Percentiles rank a stretch among this genome's conserved stretches.
Evolutionary conservation across 2,113 vertebrate genomes (phyloP).

Genomic region (Morone saxatilis): DNA sequence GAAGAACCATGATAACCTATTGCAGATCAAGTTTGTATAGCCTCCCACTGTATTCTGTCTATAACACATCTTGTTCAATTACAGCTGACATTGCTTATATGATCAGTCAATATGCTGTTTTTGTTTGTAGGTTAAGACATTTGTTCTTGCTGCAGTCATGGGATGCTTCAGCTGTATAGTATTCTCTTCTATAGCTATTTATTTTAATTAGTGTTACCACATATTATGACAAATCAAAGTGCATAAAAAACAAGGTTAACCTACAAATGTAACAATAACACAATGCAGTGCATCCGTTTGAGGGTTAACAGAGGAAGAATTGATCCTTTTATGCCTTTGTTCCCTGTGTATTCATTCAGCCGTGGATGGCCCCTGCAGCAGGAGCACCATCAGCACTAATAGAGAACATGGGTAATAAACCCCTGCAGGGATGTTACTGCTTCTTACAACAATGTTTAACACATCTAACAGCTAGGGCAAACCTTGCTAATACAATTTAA

Average conservation of each 20-base stretch:
- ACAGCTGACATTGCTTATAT: neutral
- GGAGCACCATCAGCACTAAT: constrained; percentile 64
- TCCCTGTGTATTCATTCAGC: constrained; percentile 55
- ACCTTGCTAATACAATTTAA: constrained; percentile 50
- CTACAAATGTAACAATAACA: constrained; percentile 27
- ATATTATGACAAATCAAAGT: constrained; percentile 14
- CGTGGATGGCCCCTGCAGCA: constrained; percentile 53
- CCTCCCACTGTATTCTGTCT: neutral
- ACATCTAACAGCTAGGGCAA: constrained; percentile 52
- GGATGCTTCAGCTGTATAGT: neutral
- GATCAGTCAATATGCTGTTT: neutral
- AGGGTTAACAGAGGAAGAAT: constrained; percentile 51
- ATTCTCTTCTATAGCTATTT: neutral
- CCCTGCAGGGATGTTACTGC: constrained; percentile 61
- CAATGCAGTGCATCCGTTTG: constrained; percentile 30
- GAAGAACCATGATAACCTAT: neutral
- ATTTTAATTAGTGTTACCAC: neutral
- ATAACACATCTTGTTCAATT: no score
- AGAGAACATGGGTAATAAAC: constrained; percentile 68
- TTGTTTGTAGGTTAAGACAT: neutral
- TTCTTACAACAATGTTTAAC: constrained; percentile 68
- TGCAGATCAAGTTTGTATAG: neutral
- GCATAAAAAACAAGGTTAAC: constrained; percentile 15
- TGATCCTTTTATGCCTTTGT: constrained; percentile 45
- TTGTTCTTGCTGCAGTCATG: no score